Conservation (phyloP, 2,888 invertebrate species). For the Mesorhabditis sp. region DNA sequence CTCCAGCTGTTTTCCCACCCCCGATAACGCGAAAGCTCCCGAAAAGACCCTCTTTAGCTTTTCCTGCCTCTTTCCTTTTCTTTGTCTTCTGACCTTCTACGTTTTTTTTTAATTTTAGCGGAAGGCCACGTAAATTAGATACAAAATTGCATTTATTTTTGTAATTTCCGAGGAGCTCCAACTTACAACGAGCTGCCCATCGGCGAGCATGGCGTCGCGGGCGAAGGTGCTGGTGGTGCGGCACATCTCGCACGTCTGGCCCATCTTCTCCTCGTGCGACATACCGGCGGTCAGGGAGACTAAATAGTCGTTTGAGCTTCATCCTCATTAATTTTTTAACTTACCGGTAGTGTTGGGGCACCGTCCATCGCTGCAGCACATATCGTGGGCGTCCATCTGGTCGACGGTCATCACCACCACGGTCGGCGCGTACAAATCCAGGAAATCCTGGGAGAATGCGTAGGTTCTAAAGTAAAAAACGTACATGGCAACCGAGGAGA, state of each 20-base stretch:
- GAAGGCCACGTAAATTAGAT: background rate
- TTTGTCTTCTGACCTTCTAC: too few relatives aligned
- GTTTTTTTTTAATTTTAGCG: too few relatives aligned
- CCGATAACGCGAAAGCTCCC: too few relatives aligned
- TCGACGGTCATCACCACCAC: constrained; percentile 44
- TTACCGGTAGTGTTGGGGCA: constrained; percentile 27
- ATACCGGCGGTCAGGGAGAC: background rate
- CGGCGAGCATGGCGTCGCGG: background rate
- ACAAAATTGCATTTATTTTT: background rate
- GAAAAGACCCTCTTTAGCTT: too few relatives aligned
- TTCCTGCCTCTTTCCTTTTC: too few relatives aligned
- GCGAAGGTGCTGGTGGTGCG: background rate
- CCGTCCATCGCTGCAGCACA: constrained; percentile 32
- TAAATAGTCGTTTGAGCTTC: background rate
- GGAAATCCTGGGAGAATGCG: constrained; percentile 42
- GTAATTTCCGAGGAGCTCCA: background rate
- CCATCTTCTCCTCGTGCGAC: background rate
- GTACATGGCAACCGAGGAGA: background rate
- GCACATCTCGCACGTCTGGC: background rate
- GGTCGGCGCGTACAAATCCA: constrained; percentile 45
- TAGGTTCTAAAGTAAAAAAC: background rate
- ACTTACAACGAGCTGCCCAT: background rate
- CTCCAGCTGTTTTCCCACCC: too few relatives aligned
- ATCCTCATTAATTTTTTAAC: background rate
- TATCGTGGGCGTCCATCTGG: constrained; percentile 29